Evolutionary conservation across 2,113 vertebrate genomes (phyloP).

Genomic region (Arvicanthis niloticus): DNA sequence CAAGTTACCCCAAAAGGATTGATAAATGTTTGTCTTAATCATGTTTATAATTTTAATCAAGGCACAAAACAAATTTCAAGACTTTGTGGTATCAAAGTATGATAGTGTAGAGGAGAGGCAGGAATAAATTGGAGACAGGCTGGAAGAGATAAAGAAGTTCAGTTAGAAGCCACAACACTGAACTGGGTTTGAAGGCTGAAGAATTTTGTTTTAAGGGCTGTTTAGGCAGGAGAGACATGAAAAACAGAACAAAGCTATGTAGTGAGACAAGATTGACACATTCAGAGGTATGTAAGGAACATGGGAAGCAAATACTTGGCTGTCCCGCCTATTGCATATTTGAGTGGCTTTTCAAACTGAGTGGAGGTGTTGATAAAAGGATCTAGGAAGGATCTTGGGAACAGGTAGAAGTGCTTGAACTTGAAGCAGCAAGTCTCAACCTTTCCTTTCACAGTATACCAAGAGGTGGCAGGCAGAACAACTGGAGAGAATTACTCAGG

Average conservation of each 20-base stretch:
- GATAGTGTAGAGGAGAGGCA: neutral
- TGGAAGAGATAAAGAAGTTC: neutral
- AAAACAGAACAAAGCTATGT: neutral
- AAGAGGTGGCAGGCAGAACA: neutral
- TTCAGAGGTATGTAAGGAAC: neutral
- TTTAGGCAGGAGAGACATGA: neutral
- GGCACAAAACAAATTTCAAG: slow-evolving; percentile 15
- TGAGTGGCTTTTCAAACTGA: neutral
- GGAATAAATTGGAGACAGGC: neutral
- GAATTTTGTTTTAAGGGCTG: neutral
- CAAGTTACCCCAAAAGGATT: slow-evolving; percentile 20
- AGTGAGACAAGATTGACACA: neutral
- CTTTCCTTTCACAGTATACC: neutral
- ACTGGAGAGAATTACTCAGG: neutral
- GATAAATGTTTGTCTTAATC: slow-evolving; percentile 1
- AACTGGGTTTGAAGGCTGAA: neutral
- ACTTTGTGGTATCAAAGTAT: neutral
- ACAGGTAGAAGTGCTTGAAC: neutral
- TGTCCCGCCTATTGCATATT: neutral
- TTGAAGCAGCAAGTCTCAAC: neutral
- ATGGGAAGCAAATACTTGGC: neutral
- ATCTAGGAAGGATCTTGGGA: neutral
- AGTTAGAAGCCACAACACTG: neutral
- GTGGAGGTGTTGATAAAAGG: neutral
- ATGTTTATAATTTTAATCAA: slow-evolving; percentile 30